Conservation (phyloP, 1,140 invertebrate species). For the Vanessa atalanta region DNA sequence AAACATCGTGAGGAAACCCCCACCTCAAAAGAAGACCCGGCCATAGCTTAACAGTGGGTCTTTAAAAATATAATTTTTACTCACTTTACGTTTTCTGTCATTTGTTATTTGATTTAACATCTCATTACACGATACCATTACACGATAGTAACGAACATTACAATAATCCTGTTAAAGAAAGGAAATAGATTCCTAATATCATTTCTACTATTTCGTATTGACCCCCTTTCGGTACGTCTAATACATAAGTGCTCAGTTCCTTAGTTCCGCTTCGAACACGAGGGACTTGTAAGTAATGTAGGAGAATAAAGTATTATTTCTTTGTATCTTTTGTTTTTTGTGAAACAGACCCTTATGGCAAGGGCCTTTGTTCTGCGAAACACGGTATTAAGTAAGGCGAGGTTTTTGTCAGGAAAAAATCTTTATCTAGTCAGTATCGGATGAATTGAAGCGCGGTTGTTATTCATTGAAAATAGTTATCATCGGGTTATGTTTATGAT, state of each 20-base stretch:
- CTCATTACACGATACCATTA: too few species aligned
- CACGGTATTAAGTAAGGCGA: background rate
- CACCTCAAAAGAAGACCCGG: too few species aligned
- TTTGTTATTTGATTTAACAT: too few species aligned
- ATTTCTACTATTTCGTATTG: slow-evolving; percentile 20
- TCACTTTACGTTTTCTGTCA: too few species aligned
- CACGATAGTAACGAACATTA: background rate
- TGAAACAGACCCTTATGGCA: slow-evolving; percentile 1
- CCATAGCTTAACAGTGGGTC: too few species aligned
- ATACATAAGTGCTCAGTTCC: slow-evolving; percentile 30
- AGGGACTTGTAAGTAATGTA: slow-evolving; percentile 28
- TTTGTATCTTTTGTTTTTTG: slow-evolving; percentile 9
- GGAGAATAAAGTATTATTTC: slow-evolving; percentile 20
- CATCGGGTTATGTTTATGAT: too few species aligned
- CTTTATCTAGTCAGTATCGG: background rate
- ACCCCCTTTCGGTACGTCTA: slow-evolving; percentile 9
- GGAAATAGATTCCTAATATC: slow-evolving; percentile 24
- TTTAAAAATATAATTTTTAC: too few species aligned
- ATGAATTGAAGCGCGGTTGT: background rate
- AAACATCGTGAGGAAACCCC: too few species aligned
- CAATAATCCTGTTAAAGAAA: slow-evolving; percentile 24
- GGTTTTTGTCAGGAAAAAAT: background rate
- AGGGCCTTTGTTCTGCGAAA: slow-evolving; percentile 4
- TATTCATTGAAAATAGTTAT: background rate
- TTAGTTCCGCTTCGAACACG: slow-evolving; percentile 14